A percentile compares a stretch with the other conserved stretches of the same genome.
Conservation (phyloP, 2,888 invertebrate species). For the Calliphora vomitoria region DNA sequence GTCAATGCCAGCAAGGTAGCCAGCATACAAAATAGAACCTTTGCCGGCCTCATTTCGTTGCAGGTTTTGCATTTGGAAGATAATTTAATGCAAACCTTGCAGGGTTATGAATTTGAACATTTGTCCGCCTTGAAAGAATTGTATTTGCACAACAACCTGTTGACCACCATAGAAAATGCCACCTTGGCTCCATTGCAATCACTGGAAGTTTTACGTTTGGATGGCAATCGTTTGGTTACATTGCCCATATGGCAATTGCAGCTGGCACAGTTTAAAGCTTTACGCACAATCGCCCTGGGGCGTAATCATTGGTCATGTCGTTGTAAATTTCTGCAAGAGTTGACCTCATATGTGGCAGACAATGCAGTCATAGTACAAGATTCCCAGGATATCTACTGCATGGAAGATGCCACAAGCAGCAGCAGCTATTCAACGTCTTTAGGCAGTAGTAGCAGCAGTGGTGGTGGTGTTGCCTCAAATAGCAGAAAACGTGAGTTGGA, state of each 20-base stretch:
- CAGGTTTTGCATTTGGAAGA: slow-evolving; percentile 93
- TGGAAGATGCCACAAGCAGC: slow-evolving; percentile 85
- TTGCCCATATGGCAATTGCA: slow-evolving; percentile 92
- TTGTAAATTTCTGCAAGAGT: slow-evolving; percentile 94
- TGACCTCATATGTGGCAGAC: slow-evolving; percentile 93
- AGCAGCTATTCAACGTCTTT: slow-evolving; percentile 27
- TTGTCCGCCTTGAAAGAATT: slow-evolving; percentile 91
- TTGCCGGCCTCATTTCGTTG: slow-evolving; percentile 93
- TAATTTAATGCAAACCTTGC: slow-evolving; percentile 91
- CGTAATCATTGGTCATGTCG: slow-evolving; percentile 96
- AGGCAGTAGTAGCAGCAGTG: slow-evolving; percentile 57
- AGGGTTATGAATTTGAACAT: slow-evolving; percentile 95
- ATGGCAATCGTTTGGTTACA: slow-evolving; percentile 92
- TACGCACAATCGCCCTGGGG: slow-evolving; percentile 87
- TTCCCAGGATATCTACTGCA: slow-evolving; percentile 92
- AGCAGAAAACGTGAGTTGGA: slow-evolving; percentile 90
- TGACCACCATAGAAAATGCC: slow-evolving; percentile 91
- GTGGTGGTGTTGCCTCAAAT: slow-evolving; percentile 23
- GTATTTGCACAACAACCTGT: slow-evolving; percentile 93
- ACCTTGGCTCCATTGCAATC: slow-evolving; percentile 92
- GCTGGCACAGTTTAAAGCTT: slow-evolving; percentile 81
- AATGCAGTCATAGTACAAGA: slow-evolving; percentile 93
- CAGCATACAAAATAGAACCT: slow-evolving; percentile 95
- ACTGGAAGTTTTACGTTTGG: slow-evolving; percentile 92
- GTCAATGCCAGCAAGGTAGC: slow-evolving; percentile 94